phyloP scores from a whole-genome alignment of 2,888 invertebrate genomes.

The Coenonympha glycerion region DNA sequence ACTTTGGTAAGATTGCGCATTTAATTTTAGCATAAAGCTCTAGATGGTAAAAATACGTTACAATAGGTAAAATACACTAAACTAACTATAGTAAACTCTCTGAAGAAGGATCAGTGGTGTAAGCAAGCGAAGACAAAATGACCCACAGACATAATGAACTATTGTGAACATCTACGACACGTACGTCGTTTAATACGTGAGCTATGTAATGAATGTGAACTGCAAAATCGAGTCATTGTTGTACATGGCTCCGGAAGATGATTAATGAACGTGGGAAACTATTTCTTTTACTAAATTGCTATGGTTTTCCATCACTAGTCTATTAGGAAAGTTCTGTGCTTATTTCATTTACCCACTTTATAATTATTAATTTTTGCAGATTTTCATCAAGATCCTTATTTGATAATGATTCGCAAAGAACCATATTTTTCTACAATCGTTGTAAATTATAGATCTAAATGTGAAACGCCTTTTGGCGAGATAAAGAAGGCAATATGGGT shows the following conservation, averaged over 20 bases:
- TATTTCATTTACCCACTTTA: not conserved
- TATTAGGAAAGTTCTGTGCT: not conserved
- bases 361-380: no score
- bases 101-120: not conserved
- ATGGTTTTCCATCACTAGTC: not conserved
- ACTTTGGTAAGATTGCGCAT: no score
- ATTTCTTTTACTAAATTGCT: not conserved
- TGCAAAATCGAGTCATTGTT: conserved; percentile 13
- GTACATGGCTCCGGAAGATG: conserved; percentile 5
- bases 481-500: conserved; percentile 7
- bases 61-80: no score
- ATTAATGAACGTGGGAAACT: not conserved
- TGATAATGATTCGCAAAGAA: no score
- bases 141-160: conserved; percentile 31
- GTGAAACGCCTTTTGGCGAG: not conserved
- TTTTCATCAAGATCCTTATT: no score
- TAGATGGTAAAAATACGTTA: no score
- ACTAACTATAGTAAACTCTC: not conserved
- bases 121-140: conserved; percentile 23
- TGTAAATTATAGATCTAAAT: conserved; percentile 4
- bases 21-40: no score
- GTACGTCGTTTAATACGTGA: conserved; percentile 1
- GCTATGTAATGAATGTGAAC: conserved; percentile 6
- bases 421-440: not conserved
- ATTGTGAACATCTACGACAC: conserved; percentile 33